Evolutionary conservation across 2,113 vertebrate genomes (phyloP), one percentile per base, ranked within the genome.

Genomic region (Lasiurus borealis): DNA sequence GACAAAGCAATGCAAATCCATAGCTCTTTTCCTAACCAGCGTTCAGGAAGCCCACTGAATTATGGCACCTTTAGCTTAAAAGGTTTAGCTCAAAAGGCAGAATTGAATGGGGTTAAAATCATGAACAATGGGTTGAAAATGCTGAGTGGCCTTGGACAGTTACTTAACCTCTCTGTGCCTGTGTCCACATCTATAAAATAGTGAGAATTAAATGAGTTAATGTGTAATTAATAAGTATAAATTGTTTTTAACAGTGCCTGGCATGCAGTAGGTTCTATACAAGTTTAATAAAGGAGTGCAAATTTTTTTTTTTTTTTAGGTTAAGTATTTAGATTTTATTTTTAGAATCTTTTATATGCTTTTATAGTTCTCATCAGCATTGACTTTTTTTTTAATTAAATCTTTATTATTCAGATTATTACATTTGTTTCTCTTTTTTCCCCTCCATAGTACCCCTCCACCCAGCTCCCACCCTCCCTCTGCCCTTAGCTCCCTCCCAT

Each of bases 151-250:
- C 15, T 29, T 59, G 15, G 36, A 31, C 29, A 81, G 36, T 75
- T 77, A n/a, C 54, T 68, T 54, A 83, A 77, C 40, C 29, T 94
- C 68, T 71, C 50, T 69, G 59, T 66, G 27, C 16, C 29, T 87
- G 62, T 90, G 68, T 59, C 71, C 71, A 87, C 29, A 57, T 73
- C 80, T 95, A 25, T 46, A 86, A 92, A 83, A 77, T n/a, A n/a
- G n/a, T n/a, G n/a, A n/a, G n/a, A n/a, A n/a, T n/a, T n/a, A 77
- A 90, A 46, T 19, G 27, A 54, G 29, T 46, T 50, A 36, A 36
- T 4, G 15, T 52, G 0, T 50, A 85, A 71, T 62, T n/a, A 88
- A 46, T n/a, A 10, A 5, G 34, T 34, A 29, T 94, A 75, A 94
- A 89, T n/a, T 92, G n/a, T 50, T 80, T 85, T 62, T 62, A 92